phyloP scores from a whole-genome alignment of 2,113 vertebrate species.

The Cricetomys ansorgei region DNA sequence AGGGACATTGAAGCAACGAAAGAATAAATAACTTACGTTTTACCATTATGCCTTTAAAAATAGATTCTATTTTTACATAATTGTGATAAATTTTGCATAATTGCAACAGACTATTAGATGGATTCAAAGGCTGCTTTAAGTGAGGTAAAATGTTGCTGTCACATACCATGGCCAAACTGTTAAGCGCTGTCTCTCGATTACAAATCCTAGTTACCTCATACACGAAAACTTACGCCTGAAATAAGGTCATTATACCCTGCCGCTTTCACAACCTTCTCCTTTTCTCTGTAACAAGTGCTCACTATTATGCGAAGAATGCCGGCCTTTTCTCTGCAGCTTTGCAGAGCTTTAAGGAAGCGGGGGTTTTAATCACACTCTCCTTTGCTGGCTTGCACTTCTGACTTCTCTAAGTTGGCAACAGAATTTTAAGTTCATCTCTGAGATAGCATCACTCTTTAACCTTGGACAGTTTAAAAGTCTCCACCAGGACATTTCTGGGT shows the following conservation, averaged over 20 bases:
- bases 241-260: slow-evolving; percentile 73
- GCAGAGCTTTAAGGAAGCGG: slow-evolving; percentile 75
- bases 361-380: slow-evolving; percentile 78
- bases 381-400: slow-evolving; percentile 81
- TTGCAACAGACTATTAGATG: background rate
- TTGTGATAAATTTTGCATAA: no score
- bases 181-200: slow-evolving; percentile 1
- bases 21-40: background rate
- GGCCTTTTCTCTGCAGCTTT: slow-evolving; percentile 72
- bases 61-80: slow-evolving; percentile 13
- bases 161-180: slow-evolving; percentile 6
- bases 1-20: slow-evolving; percentile 1
- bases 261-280: slow-evolving; percentile 67
- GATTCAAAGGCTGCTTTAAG: background rate
- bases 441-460: slow-evolving; percentile 74
- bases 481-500: slow-evolving; percentile 75
- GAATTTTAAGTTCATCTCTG: slow-evolving; percentile 80
- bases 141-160: slow-evolving; percentile 60
- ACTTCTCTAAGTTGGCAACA: slow-evolving; percentile 76
- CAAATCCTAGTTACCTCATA: slow-evolving; percentile 73
- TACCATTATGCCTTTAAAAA: slow-evolving; percentile 59
- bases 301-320: slow-evolving; percentile 73
- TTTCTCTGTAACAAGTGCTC: slow-evolving; percentile 71
- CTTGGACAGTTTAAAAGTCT: slow-evolving; percentile 74
- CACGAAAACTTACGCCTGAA: slow-evolving; percentile 71